Evolutionary conservation across 2,113 vertebrate species (phyloP).

Genomic region (chimpanzee (Pan troglodytes)): NHGRI_mPanTro3-v2.1_pri NC_072403.2:93796501-93797000

Average conservation of each 20-base stretch:
- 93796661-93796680: background rate
- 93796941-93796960: background rate
- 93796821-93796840: background rate
- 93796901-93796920: background rate
- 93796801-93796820: background rate
- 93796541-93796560: background rate
- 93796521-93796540: background rate
- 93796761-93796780: constrained; percentile 2
- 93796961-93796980: constrained; percentile 37
- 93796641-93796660: background rate
- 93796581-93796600: background rate
- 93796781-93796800: background rate
- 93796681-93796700: background rate
- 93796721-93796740: background rate
- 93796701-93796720: background rate
- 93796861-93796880: background rate
- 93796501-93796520: background rate
- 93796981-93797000: background rate
- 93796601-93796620: background rate
- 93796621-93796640: background rate
- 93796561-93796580: background rate
- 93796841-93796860: background rate
- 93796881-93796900: background rate
- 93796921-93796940: background rate
- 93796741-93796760: background rate